Percentiles rank a stretch among this genome's conserved stretches.
phyloP scores from a whole-genome alignment of 2,888 invertebrate genomes.

The Andrena camellia region DNA sequence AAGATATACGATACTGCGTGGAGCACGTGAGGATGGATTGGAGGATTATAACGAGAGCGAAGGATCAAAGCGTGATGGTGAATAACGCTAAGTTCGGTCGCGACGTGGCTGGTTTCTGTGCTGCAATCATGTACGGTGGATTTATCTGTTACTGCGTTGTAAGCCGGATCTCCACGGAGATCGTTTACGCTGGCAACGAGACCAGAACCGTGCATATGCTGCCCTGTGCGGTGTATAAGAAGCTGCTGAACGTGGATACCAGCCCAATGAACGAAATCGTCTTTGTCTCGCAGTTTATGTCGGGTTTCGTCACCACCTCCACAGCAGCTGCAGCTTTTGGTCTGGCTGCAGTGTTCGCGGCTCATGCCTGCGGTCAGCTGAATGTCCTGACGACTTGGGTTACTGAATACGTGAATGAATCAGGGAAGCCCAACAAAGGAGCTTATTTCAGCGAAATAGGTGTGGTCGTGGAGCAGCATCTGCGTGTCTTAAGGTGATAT shows the following conservation, averaged over 20 bases:
- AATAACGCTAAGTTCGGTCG: conserved; percentile 69
- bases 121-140: conserved; percentile 54
- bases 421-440: neutral
- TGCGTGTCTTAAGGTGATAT: conserved; percentile 55
- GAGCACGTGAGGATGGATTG: conserved; percentile 71
- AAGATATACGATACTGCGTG: conserved; percentile 68
- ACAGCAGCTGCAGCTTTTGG: conserved; percentile 56
- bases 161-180: conserved; percentile 2
- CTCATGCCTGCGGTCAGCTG: conserved; percentile 74
- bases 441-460: conserved; percentile 10
- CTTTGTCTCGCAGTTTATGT: conserved; percentile 56
- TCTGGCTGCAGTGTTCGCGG: conserved; percentile 63
- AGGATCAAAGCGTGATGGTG: conserved; percentile 70
- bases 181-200: conserved; percentile 49
- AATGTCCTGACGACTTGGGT: conserved; percentile 61
- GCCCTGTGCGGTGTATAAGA: conserved; percentile 64
- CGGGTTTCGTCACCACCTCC: conserved; percentile 57
- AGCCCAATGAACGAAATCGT: conserved; percentile 68
- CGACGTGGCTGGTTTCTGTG: conserved; percentile 51
- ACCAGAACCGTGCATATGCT: conserved; percentile 43
- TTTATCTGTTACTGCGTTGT: conserved; percentile 46
- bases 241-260: conserved; percentile 47
- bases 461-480: conserved; percentile 66
- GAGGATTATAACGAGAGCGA: conserved; percentile 36
- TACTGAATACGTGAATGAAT: conserved; percentile 48